Evolutionary conservation across 2,113 vertebrate species (phyloP).

Genomic region (Pseudopipra pipra): DNA sequence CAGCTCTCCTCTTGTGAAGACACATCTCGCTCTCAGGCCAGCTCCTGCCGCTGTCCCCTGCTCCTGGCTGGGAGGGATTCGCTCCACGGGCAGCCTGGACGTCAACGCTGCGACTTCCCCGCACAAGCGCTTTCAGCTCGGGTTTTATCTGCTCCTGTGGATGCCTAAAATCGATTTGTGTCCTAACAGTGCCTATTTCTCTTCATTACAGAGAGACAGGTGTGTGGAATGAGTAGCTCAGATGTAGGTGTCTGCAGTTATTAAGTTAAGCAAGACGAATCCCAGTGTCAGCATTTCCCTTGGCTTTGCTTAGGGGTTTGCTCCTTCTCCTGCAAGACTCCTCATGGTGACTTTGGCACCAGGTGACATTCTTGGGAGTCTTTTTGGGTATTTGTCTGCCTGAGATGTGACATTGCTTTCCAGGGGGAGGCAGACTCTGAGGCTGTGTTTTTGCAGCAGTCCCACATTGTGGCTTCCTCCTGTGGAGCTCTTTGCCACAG

Average conservation of each 20-base stretch:
- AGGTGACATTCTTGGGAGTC: background rate
- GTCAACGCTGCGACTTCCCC: accelerated
- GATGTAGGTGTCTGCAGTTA: constrained; percentile 44
- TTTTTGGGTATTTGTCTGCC: background rate
- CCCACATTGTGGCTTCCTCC: background rate
- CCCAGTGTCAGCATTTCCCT: background rate
- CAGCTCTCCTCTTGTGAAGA: background rate
- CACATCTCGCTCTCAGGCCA: accelerated
- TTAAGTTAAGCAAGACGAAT: constrained; percentile 42
- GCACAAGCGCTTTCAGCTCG: background rate
- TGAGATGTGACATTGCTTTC: accelerated
- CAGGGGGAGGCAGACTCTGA: background rate
- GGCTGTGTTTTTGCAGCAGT: background rate
- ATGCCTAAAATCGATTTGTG: background rate
- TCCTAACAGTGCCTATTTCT: constrained; percentile 29
- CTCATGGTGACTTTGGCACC: background rate
- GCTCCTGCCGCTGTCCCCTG: background rate
- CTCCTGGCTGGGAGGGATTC: background rate
- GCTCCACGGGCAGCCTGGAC: accelerated
- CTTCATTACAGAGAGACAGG: constrained; percentile 36
- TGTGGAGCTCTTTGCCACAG: background rate
- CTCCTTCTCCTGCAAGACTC: background rate
- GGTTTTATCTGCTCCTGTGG: accelerated
- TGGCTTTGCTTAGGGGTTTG: background rate
- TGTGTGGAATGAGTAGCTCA: constrained; percentile 21